Percentiles rank a stretch among this genome's conserved stretches.
These are phyloP conservation scores for Cinclus cinclus DNA, from an alignment of 2,113 vertebrate genomes.

Conservation along the genomic window DNA sequence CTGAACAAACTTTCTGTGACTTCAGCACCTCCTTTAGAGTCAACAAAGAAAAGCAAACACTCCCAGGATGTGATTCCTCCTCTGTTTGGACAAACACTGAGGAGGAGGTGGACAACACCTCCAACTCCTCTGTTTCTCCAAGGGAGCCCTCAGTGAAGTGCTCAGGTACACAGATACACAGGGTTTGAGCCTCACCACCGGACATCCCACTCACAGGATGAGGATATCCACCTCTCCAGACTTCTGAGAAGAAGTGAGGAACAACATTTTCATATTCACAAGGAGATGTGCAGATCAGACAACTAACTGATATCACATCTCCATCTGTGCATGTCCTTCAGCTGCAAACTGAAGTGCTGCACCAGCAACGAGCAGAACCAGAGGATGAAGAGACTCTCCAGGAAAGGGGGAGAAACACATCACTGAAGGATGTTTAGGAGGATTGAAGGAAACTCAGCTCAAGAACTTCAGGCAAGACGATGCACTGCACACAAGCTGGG, in stretches of 20 bases:
- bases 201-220: background rate
- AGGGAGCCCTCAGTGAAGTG: background rate
- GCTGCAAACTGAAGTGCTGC: background rate
- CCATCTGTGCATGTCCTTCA: background rate
- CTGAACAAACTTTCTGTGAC: background rate
- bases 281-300: background rate
- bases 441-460: background rate
- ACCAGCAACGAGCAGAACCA: background rate
- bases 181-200: background rate
- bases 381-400: background rate
- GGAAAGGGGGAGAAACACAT: background rate
- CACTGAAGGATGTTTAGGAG: background rate
- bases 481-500: background rate
- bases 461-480: background rate
- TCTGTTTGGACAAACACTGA: background rate
- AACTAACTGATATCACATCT: background rate
- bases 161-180: fast-evolving
- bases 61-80: background rate
- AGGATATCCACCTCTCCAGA: background rate
- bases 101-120: background rate
- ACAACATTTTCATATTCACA: background rate
- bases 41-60: background rate
- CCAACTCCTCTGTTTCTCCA: background rate
- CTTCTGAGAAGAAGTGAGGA: background rate
- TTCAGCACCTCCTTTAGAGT: background rate